These are phyloP conservation scores for Cheilosia grossa DNA, from an alignment of 2,888 invertebrate genomes.

Conservation along the genomic window DNA sequence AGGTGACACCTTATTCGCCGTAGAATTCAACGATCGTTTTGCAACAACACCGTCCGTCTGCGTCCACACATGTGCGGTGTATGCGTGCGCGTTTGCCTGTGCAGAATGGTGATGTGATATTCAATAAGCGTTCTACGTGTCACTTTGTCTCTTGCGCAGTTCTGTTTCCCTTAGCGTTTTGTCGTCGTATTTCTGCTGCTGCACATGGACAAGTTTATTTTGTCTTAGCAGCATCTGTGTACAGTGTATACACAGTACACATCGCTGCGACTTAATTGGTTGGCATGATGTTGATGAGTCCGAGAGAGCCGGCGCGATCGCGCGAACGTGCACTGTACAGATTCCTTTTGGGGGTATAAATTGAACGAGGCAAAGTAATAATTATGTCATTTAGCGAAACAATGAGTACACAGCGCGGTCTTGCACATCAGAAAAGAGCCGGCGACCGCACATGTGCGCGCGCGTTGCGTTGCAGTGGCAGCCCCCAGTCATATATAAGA, in stretches of 20 bases:
- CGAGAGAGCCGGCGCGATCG: constrained; percentile 44
- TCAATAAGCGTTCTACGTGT: constrained; percentile 72
- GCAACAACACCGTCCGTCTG: constrained; percentile 12
- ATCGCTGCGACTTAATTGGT: constrained; percentile 66
- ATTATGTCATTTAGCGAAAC: constrained; percentile 74
- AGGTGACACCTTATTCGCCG: constrained; percentile 74
- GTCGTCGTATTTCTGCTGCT: constrained; percentile 16
- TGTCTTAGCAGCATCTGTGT: constrained; percentile 60
- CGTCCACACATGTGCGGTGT: neutral
- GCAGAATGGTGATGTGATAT: constrained; percentile 65
- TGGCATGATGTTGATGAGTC: constrained; percentile 73
- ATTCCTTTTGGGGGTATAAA: constrained; percentile 74
- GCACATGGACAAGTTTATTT: constrained; percentile 67
- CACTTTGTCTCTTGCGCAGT: constrained; percentile 40
- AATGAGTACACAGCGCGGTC: constrained; percentile 67
- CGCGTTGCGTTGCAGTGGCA: constrained; percentile 1
- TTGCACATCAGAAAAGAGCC: constrained; percentile 52
- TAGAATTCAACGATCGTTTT: constrained; percentile 65
- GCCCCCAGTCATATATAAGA: constrained; percentile 47
- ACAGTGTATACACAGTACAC: no score
- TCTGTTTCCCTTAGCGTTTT: constrained; percentile 7
- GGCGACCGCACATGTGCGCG: constrained; percentile 67
- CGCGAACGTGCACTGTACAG: constrained; percentile 67
- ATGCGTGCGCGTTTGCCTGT: constrained; percentile 13
- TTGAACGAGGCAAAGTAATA: constrained; percentile 74